Evolutionary conservation across 1,140 invertebrate genomes (phyloP).

Genomic region (Leptestheria dahalacensis): DNA sequence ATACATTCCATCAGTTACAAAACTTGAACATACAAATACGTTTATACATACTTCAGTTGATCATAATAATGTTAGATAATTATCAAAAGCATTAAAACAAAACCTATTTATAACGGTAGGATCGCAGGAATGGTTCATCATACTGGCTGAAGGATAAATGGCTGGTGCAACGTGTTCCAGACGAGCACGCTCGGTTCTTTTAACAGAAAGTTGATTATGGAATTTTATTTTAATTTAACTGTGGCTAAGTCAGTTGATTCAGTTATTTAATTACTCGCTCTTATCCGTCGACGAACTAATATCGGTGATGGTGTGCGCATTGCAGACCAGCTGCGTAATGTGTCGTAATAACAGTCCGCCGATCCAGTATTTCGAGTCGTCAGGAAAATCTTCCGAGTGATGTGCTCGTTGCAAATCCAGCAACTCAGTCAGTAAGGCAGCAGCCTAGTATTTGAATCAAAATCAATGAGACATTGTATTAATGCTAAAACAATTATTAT

Average conservation of each 20-base stretch:
- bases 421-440: slow-evolving; percentile 37
- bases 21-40: no score
- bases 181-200: slow-evolving; percentile 21
- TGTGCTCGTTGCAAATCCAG: slow-evolving; percentile 33
- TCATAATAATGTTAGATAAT: no score
- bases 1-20: not conserved
- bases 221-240: no score
- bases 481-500: no score
- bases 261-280: no score
- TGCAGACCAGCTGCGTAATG: slow-evolving; percentile 59
- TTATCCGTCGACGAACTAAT: slow-evolving; percentile 24
- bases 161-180: slow-evolving; percentile 59
- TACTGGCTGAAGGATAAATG: slow-evolving; percentile 71
- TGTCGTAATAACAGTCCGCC: slow-evolving; percentile 48
- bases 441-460: no score
- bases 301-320: slow-evolving; percentile 54
- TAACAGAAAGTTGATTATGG: slow-evolving; percentile 18
- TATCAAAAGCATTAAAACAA: no score
- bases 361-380: slow-evolving; percentile 24
- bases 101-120: slow-evolving; percentile 67
- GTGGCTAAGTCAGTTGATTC: no score
- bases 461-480: no score
- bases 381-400: slow-evolving; percentile 28
- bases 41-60: no score
- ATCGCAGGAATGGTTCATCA: slow-evolving; percentile 83